Conservation (phyloP, 2,888 invertebrate species). For the Emesis russula region DNA sequence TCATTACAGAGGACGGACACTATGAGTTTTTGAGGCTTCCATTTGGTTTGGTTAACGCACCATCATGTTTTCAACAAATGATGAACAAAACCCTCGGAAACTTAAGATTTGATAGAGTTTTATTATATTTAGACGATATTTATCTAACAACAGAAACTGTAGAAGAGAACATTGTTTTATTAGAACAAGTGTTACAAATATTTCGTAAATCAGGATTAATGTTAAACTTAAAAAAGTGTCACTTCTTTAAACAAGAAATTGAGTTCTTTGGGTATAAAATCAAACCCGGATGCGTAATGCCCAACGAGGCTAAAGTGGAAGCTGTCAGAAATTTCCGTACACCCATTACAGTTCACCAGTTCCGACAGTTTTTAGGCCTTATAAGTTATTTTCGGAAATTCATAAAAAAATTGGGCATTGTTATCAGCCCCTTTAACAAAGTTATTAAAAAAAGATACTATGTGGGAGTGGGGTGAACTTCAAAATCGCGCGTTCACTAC, state of each 20-base stretch:
- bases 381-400: slow-evolving; percentile 89
- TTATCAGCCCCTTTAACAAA: slow-evolving; percentile 83
- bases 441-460: neutral
- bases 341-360: slow-evolving; percentile 80
- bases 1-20: slow-evolving; percentile 90
- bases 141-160: slow-evolving; percentile 20
- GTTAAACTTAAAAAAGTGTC: slow-evolving; percentile 86
- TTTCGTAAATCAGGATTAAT: slow-evolving; percentile 77
- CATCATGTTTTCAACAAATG: slow-evolving; percentile 54
- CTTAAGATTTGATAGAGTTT: slow-evolving; percentile 58
- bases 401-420: slow-evolving; percentile 85
- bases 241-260: slow-evolving; percentile 78
- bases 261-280: slow-evolving; percentile 84
- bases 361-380: slow-evolving; percentile 83
- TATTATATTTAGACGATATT: slow-evolving; percentile 54
- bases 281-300: slow-evolving; percentile 61
- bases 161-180: neutral
- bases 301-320: slow-evolving; percentile 72
- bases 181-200: slow-evolving; percentile 56
- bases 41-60: slow-evolving; percentile 74
- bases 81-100: slow-evolving; percentile 63
- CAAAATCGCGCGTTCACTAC: neutral
- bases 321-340: slow-evolving; percentile 75
- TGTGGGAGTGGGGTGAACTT: neutral
- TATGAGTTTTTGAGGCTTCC: slow-evolving; percentile 89